Percentiles rank a stretch among this genome's conserved stretches.
These are phyloP conservation scores for Tachyglossus aculeatus DNA, from an alignment of 2,797 vertebrate species.

Conservation along the genomic window DNA sequence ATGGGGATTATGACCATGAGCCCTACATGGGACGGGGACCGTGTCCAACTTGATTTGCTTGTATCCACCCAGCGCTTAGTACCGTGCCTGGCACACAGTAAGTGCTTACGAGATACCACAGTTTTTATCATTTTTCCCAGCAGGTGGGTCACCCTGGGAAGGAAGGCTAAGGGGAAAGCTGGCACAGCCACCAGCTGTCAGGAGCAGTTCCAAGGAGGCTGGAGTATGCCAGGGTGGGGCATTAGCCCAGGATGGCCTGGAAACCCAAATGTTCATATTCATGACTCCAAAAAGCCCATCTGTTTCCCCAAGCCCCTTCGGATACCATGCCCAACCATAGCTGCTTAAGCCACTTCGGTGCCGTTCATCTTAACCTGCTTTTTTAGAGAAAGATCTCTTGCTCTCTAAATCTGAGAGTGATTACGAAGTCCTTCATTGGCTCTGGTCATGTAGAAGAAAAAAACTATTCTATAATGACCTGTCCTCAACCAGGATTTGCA, in stretches of 20 bases:
- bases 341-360: neutral
- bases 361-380: neutral
- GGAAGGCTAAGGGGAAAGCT: neutral
- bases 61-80: too few species aligned
- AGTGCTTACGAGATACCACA: too few species aligned
- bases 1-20: too few species aligned
- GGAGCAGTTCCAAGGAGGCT: neutral
- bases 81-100: too few species aligned
- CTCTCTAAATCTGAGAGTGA: too few species aligned
- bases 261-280: neutral
- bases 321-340: neutral
- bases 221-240: neutral
- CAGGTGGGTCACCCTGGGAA: neutral
- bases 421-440: too few species aligned
- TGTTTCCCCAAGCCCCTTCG: neutral
- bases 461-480: too few species aligned
- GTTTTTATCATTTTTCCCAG: too few species aligned
- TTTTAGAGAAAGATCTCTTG: neutral
- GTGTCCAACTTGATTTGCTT: too few species aligned
- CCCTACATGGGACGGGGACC: too few species aligned
- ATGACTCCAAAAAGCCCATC: neutral
- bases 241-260: neutral
- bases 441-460: too few species aligned
- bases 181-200: neutral
- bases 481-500: too few species aligned